Conservation (phyloP, 2,113 vertebrate genomes). For the Macrotus californicus region DNA sequence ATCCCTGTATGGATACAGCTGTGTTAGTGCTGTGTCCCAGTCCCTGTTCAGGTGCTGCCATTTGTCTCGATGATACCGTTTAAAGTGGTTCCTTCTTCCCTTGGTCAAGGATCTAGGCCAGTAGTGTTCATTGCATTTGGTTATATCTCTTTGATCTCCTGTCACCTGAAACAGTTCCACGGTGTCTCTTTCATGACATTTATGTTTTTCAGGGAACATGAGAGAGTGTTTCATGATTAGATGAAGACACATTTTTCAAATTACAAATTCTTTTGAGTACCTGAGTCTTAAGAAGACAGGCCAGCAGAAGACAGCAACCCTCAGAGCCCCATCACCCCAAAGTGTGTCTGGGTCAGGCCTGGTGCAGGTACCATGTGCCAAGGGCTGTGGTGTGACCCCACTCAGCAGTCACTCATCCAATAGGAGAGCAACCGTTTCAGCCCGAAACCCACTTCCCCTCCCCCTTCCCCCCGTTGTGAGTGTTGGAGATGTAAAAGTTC, state of each 20-base stretch:
- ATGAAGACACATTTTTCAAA: neutral
- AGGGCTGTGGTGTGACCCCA: neutral
- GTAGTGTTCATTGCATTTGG: neutral
- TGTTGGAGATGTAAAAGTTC: neutral
- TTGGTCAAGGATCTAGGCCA: neutral
- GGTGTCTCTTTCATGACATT: neutral
- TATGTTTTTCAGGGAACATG: neutral
- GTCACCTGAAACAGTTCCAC: neutral
- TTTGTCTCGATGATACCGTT: neutral
- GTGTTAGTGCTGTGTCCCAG: neutral
- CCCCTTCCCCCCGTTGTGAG: neutral
- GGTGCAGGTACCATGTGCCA: neutral
- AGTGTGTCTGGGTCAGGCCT: accelerated
- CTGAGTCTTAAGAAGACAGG: neutral
- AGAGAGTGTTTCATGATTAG: neutral
- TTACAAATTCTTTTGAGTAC: neutral
- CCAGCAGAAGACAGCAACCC: neutral
- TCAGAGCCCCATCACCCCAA: neutral
- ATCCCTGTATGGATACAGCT: neutral
- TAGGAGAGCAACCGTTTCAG: neutral
- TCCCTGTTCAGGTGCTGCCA: neutral
- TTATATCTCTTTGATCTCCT: neutral
- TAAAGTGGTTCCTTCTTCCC: neutral
- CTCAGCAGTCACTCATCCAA: neutral
- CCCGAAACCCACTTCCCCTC: neutral